phyloP scores from a whole-genome alignment of 2,797 vertebrate species.

The Miichthys miiuy region DNA sequence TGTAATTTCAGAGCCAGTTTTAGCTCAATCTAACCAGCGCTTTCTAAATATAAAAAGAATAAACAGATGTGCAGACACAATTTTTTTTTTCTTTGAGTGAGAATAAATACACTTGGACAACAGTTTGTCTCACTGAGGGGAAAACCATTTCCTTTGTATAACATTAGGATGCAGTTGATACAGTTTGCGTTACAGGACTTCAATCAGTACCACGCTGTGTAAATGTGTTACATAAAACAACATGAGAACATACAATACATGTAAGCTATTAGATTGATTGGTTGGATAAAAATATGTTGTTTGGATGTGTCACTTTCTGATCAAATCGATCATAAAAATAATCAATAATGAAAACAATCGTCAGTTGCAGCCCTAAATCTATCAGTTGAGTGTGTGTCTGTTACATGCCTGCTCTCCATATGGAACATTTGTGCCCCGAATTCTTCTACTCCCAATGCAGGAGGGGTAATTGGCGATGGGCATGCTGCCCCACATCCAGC shows the following conservation, averaged over 20 bases:
- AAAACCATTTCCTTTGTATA: constrained; percentile 12
- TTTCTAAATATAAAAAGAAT: constrained; percentile 71
- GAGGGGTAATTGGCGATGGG: constrained; percentile 43
- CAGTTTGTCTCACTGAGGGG: constrained; percentile 20
- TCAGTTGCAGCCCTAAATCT: background rate
- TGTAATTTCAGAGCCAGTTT: constrained; percentile 78
- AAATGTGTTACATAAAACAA: constrained; percentile 7
- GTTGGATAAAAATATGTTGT: no score
- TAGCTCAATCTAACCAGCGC: constrained; percentile 67
- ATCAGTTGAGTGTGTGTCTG: background rate
- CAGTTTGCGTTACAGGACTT: background rate
- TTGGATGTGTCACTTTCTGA: background rate
- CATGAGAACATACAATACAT: background rate
- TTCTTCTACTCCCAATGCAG: constrained; percentile 29
- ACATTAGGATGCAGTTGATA: constrained; percentile 5
- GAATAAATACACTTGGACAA: constrained; percentile 40
- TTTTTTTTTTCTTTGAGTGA: constrained; percentile 10
- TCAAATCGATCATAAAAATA: background rate
- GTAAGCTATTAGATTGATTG: background rate
- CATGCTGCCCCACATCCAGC: constrained; percentile 46
- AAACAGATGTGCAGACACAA: constrained; percentile 57
- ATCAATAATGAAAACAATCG: background rate
- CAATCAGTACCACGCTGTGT: background rate
- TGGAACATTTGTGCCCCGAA: constrained; percentile 37
- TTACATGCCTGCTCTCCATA: constrained; percentile 20